These are phyloP conservation scores for Hemiprocne comata DNA, from an alignment of 2,113 vertebrate species.

Conservation along the genomic window DNA sequence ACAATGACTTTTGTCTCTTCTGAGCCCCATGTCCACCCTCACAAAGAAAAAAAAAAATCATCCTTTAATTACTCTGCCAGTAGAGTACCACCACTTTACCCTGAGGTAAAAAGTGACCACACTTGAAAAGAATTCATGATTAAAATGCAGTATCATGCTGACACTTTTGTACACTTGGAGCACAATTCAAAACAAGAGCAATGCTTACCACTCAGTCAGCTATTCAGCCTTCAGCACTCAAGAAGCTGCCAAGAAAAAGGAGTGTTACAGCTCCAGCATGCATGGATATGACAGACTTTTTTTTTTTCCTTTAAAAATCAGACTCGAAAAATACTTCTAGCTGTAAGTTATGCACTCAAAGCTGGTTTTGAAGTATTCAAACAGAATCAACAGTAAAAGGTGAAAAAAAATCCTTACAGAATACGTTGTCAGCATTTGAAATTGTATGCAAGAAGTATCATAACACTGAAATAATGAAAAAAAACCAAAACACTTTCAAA, in stretches of 20 bases:
- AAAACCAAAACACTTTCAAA: background rate
- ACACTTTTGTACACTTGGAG: slow-evolving; percentile 14
- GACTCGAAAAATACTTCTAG: slow-evolving; percentile 66
- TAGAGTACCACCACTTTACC: background rate
- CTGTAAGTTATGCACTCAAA: background rate
- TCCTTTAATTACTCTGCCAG: slow-evolving; percentile 17
- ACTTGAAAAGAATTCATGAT: slow-evolving; percentile 31
- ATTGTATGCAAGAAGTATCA: background rate
- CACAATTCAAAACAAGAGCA: background rate
- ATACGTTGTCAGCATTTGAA: background rate
- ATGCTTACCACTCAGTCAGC: background rate
- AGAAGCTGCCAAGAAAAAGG: slow-evolving; percentile 3
- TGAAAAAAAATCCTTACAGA: background rate
- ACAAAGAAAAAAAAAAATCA: background rate
- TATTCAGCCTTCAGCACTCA: slow-evolving; percentile 10
- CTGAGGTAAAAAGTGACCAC: slow-evolving; percentile 62
- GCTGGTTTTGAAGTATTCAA: slow-evolving; percentile 6
- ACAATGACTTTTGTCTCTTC: slow-evolving; percentile 40
- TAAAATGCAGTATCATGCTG: slow-evolving; percentile 24
- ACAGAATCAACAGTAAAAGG: slow-evolving; percentile 19
- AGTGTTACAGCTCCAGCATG: background rate
- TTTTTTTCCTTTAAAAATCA: background rate
- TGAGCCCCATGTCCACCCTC: background rate
- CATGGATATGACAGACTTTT: background rate
- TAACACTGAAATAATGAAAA: background rate